Evolutionary conservation across 2,888 invertebrate species (phyloP).

Genomic region (Furcula furcula): DNA sequence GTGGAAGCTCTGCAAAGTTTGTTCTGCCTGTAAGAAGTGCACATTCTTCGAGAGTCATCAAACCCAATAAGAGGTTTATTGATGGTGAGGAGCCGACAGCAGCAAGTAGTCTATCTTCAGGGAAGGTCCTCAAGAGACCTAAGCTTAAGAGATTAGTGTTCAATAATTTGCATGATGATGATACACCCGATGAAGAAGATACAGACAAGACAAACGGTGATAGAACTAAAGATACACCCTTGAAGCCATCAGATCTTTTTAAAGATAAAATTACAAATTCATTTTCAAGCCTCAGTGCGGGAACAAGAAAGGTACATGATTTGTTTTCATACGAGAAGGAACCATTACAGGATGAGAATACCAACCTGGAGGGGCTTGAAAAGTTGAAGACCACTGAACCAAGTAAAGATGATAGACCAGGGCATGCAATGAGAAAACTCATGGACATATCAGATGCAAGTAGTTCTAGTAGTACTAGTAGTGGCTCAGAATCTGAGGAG

Average conservation of each 20-base stretch:
- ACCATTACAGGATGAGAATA: constrained; percentile 64
- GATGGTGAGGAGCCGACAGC: constrained; percentile 83
- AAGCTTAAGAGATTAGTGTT: constrained; percentile 73
- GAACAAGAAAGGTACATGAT: constrained; percentile 57
- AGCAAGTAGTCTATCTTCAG: constrained; percentile 42
- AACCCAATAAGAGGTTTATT: constrained; percentile 92
- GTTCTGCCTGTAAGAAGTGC: constrained; percentile 90
- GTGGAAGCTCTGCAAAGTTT: constrained; percentile 80
- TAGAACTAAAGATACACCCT: constrained; percentile 53
- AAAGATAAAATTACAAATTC: constrained; percentile 72
- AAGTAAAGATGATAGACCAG: constrained; percentile 65
- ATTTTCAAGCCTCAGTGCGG: constrained; percentile 57
- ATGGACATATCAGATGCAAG: constrained; percentile 78
- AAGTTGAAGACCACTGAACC: constrained; percentile 54
- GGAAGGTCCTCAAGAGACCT: constrained; percentile 76
- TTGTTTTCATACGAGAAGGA: constrained; percentile 73
- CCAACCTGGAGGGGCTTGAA: constrained; percentile 57
- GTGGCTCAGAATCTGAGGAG: constrained; percentile 70
- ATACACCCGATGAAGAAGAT: constrained; percentile 53
- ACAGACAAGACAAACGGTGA: constrained; percentile 52
- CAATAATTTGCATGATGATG: constrained; percentile 64
- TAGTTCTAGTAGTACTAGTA: constrained; percentile 69
- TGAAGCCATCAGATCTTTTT: constrained; percentile 62
- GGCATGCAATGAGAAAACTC: constrained; percentile 72
- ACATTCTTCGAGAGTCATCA: constrained; percentile 93